Evolutionary conservation across 2,888 invertebrate species (phyloP).

Genomic region (Ochlodes sylvanus): DNA sequence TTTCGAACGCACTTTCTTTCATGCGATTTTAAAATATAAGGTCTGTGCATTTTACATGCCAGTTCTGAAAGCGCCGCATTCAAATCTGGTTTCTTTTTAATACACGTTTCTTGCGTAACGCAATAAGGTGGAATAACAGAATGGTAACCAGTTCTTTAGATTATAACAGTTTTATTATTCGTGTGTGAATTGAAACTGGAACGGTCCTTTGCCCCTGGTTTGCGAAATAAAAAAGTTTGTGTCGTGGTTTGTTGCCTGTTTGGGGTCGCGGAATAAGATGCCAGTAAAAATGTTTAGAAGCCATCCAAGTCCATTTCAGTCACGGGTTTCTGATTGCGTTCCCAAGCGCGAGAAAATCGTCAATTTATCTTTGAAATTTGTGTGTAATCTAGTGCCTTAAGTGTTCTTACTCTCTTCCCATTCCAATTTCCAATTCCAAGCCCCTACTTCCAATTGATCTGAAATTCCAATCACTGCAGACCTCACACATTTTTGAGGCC

Average conservation of each 20-base stretch:
- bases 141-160: conserved; percentile 48
- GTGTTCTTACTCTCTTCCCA: too few relatives aligned
- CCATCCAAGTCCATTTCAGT: too few relatives aligned
- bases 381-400: too few relatives aligned
- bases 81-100: conserved; percentile 68
- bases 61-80: conserved; percentile 59
- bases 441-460: too few relatives aligned
- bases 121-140: conserved; percentile 51
- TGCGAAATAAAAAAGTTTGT: conserved; percentile 35
- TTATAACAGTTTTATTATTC: conserved; percentile 49
- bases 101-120: conserved; percentile 63
- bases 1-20: conserved; percentile 33
- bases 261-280: too few relatives aligned
- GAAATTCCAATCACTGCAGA: too few relatives aligned
- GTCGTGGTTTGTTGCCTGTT: conserved; percentile 3
- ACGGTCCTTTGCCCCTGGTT: conserved; percentile 47
- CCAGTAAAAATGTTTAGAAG: too few relatives aligned
- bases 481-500: too few relatives aligned
- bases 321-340: background rate
- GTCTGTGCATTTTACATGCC: conserved; percentile 48
- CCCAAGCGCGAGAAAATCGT: too few relatives aligned
- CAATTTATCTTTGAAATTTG: too few relatives aligned
- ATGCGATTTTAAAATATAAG: conserved; percentile 22
- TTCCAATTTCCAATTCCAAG: too few relatives aligned
- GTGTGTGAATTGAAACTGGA: conserved; percentile 52